Evolutionary conservation across 2,113 vertebrate genomes (phyloP), one percentile per base, ranked within the genome.

Genomic region (Melanotaenia duboulayi): DNA sequence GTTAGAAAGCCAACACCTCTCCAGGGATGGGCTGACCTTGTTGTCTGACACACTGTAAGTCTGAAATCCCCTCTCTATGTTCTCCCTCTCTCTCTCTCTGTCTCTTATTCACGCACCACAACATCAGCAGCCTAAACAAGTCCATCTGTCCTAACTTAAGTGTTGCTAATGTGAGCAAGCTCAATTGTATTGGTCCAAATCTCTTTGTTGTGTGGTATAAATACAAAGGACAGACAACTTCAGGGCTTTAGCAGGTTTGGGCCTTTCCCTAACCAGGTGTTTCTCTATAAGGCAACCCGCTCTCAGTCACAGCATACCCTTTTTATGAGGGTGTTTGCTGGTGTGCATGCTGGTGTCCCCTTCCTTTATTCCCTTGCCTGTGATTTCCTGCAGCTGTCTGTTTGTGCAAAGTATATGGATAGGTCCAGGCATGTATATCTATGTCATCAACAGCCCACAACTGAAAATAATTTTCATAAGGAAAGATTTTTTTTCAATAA

Each of bases 351-450:
- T 39, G 42, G 69, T 78, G 80, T 80, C 72, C 48, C 55, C 66
- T 76, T 17, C 63, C 58, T 82, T 84, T 71, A 62, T 80, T 62
- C 22, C 62, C 71, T 25, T 82, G 67, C 65, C 90, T 95, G 94
- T 94, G 91, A 95, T 92, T 94, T 81, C 35, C 83, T 92, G 87
- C 92, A 95, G 94, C 93, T 95, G 90, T 86, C 77, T 22, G 4
- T 74, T 80, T 89, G 89, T 78, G 86, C 83, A 78, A 84, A 74
- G 80, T 83, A 68, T 23, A 44, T 77, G 74, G 73, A 89, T 92
- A 49, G 59, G 91, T 92, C 86, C 82, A 77, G 91, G 84, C 93
- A 87, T 91, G 92, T 90, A 83, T 89, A 77, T 66, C 67, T 61
- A 86, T 80, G 87, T 87, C 67, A 89, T 90, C 82, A 65, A 42